Base-by-base conservation (phyloP, 2,888 invertebrate genomes). In the Dolichomitus sp. region DNA sequence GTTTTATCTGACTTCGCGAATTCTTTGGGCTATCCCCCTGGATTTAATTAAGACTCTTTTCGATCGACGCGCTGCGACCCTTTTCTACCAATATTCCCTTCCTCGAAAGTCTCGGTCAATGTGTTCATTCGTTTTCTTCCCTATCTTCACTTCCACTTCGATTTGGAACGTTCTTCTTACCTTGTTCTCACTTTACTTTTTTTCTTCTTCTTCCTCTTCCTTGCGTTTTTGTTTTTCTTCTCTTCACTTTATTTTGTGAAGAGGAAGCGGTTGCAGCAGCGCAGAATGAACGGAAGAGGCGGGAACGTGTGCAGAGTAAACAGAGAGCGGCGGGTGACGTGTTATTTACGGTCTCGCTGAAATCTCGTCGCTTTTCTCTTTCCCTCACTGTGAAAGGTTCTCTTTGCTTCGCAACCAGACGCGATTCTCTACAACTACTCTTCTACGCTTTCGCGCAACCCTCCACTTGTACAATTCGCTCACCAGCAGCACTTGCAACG, bases 1-100 rank as follows among this genome's bases (percentile, higher is more conserved):
- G 45, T 78, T 81, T 75, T 72, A 81, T 80, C 80, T 77, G 52
- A 78, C 69, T n/a, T 48, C 69, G 52, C 69, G 61, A 78, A 61
- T 75, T 84, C 83, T 57, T 63, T 37, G 33, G 61, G 45, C 63
- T 45, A 70, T 70, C 57, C 59, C 73, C 59, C 45, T 54, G 73
- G 75, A 79, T 82, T 82, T 82, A 82, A 82, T 82, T 82, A 79
- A 82, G 82, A 82, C 63, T 79, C 66, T 74, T 73, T 72, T 59
- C 81, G 73, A 78, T 59, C 23, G 73, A 73, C 63, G 77, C 76
- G 66, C 75, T 70, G 59, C 81, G 81, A 78, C 70, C 79, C 66
- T 79, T 75, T 75, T 70, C 75, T 75, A 74, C 75, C 82, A 61
- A 79, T 79, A 72, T 75, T 75, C 75, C 75, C 75, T 30, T 69